Base-by-base conservation (phyloP, 2,113 vertebrate genomes). In the Cyanoramphus novaezelandiae region DNA sequence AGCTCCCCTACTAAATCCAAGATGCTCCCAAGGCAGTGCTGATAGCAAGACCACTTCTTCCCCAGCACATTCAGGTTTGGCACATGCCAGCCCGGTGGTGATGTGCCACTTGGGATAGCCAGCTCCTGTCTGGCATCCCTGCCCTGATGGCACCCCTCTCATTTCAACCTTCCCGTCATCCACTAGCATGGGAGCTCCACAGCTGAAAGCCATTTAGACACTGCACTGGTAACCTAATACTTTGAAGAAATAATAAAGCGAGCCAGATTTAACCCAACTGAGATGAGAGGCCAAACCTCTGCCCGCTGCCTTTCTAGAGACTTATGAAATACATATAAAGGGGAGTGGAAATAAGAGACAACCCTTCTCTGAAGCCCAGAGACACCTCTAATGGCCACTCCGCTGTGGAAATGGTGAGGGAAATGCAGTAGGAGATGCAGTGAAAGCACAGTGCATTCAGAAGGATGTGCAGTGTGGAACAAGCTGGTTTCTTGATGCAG, bases 31-130 rank as follows among this genome's bases (percentile, higher is more conserved):
- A 11, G 27, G 69, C 52, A n/a, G 37, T 2, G 27, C 10, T 2
- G 5, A 62, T 50, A 29, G 53, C 33, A 19, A 24, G 82, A 41
- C 35, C 0, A 0, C 35, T 8, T 17, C 62, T 55, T 8, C 7
- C 60, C 20, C 67, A 52, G 2, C n/a, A n/a, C 6, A 2, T 3
- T 1, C 0, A 0, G 27, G 31, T 29, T 28, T 25, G 83, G 63
- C 64, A 77, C 20, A 2, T 0, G 7, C 23, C 44, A 76, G 64
- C 68, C 33, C 25, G 3, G 46, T 29, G 82, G 77, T 41, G 77
- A 82, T 16, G 4, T 1, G 15, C 14, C 9, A 19, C 23, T 29
- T 2, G 64, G 75, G 86, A 90, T 64, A 59, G 46, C 52, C 86
- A 69, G 62, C 46, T 49, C 86, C 49, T 0, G 0, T 5, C 57